phyloP scores from a whole-genome alignment of 1,140 invertebrate species.

The Dendrolimus punctatus region DNA sequence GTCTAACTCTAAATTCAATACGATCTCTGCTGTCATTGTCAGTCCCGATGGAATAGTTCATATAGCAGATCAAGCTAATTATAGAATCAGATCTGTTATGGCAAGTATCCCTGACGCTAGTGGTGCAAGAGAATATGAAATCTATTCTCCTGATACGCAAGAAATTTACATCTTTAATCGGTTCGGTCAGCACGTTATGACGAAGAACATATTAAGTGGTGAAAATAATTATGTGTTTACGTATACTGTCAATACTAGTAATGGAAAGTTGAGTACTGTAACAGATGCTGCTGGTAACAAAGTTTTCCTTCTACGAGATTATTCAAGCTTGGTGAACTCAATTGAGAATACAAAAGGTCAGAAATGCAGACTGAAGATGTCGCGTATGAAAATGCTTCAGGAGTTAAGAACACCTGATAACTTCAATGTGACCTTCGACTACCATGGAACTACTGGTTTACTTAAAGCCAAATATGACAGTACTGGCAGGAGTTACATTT shows the following conservation, averaged over 20 bases:
- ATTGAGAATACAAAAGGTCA: constrained; percentile 96
- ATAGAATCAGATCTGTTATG: constrained; percentile 91
- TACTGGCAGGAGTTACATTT: constrained; percentile 92
- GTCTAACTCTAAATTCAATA: constrained; percentile 94
- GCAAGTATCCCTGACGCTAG: constrained; percentile 92
- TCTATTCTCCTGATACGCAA: constrained; percentile 95
- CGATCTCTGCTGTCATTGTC: constrained; percentile 93
- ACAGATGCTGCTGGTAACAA: constrained; percentile 96
- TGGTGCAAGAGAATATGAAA: constrained; percentile 89
- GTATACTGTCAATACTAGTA: constrained; percentile 97
- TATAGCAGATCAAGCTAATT: constrained; percentile 95
- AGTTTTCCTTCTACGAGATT: constrained; percentile 90
- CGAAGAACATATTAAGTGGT: constrained; percentile 93
- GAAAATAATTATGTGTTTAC: constrained; percentile 94
- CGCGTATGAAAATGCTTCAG: constrained; percentile 90
- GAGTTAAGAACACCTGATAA: constrained; percentile 92
- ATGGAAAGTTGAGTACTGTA: constrained; percentile 93
- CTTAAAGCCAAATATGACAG: constrained; percentile 91
- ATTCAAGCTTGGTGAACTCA: constrained; percentile 90
- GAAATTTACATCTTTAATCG: constrained; percentile 97
- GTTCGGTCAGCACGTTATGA: constrained; percentile 94
- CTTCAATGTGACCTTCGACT: constrained; percentile 94
- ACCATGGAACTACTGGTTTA: constrained; percentile 90
- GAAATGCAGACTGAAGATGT: constrained; percentile 91
- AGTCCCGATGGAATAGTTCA: constrained; percentile 95